Evolutionary conservation across 2,797 vertebrate species (phyloP).

Genomic region (Apodemus agrarius): DNA sequence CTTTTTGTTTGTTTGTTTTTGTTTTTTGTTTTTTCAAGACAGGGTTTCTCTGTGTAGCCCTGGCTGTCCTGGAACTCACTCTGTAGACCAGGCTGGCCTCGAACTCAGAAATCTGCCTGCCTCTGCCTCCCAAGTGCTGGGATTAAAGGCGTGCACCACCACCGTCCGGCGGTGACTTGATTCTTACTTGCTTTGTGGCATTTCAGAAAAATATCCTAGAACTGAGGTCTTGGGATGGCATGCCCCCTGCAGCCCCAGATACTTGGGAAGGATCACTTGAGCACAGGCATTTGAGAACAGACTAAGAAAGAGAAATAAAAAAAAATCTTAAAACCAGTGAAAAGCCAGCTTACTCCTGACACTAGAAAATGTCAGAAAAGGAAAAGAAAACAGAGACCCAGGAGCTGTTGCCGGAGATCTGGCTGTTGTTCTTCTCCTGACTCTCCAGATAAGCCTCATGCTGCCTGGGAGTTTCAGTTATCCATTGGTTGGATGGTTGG

Average conservation of each 20-base stretch:
- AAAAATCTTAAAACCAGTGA: not conserved
- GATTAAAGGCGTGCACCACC: too few relatives aligned
- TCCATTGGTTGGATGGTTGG: not conserved
- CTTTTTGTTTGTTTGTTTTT: too few relatives aligned
- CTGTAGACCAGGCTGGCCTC: too few relatives aligned
- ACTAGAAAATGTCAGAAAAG: not conserved
- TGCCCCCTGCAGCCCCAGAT: not conserved
- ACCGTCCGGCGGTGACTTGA: too few relatives aligned
- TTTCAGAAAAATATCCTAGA: not conserved
- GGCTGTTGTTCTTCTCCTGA: not conserved
- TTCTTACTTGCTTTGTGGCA: not conserved
- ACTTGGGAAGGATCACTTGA: not conserved
- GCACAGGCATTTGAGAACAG: not conserved
- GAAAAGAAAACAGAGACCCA: not conserved
- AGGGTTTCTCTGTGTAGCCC: too few relatives aligned
- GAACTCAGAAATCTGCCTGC: too few relatives aligned
- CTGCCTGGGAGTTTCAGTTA: not conserved
- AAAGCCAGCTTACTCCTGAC: not conserved
- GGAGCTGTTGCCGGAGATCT: not conserved
- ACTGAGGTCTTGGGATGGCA: too few relatives aligned
- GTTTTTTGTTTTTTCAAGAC: too few relatives aligned
- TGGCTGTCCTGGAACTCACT: too few relatives aligned
- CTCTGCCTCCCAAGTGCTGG: too few relatives aligned
- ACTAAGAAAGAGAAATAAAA: not conserved
- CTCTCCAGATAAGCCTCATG: accelerated